These are phyloP conservation scores for Daboia siamensis DNA, from an alignment of 2,113 vertebrate genomes.

Conservation along the genomic window DNA sequence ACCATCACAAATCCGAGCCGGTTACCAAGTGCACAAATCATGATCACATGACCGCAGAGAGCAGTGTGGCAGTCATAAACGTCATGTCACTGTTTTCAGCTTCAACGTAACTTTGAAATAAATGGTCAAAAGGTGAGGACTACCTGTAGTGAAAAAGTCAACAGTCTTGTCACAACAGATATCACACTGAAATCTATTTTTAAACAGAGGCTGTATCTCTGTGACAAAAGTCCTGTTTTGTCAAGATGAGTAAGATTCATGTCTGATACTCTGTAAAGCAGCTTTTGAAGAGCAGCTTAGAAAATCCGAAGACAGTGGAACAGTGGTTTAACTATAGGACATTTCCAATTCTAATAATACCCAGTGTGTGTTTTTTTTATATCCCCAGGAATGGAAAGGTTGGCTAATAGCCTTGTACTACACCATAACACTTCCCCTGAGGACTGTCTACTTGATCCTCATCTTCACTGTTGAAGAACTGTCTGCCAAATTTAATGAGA, in stretches of 20 bases:
- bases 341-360: neutral
- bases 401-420: conserved; percentile 21
- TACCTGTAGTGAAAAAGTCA: neutral
- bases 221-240: neutral
- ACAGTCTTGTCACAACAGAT: neutral
- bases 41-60: neutral
- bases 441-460: conserved; percentile 9
- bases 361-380: neutral
- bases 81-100: neutral
- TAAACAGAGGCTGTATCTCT: neutral
- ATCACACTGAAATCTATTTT: neutral
- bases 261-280: neutral
- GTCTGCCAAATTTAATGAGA: neutral
- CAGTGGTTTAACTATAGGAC: neutral
- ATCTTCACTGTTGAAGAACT: conserved; percentile 11
- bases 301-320: neutral
- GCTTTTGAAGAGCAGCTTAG: neutral
- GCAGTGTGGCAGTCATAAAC: neutral
- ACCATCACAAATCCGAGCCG: neutral
- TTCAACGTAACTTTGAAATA: neutral
- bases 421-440: conserved; percentile 15
- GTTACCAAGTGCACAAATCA: neutral
- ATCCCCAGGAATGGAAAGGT: conserved; percentile 9
- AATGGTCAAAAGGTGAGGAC: neutral
- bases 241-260: neutral